Base-by-base conservation (phyloP, 2,113 vertebrate species). In the cattle (Bos taurus) region DNA sequence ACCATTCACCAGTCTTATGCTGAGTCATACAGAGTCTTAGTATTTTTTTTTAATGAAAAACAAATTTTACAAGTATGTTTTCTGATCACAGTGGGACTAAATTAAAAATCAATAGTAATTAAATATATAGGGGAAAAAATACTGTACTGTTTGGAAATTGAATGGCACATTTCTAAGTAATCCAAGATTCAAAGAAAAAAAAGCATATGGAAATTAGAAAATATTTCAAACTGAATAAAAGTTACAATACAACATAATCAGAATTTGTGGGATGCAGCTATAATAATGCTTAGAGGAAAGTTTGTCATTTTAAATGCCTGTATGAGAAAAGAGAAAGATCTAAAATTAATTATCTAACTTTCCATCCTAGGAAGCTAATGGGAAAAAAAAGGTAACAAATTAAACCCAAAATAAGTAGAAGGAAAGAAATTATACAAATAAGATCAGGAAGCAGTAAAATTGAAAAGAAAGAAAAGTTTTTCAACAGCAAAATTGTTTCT, bases 181-280 rank as follows among this genome's bases (percentile, higher is more conserved):
- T 11, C 13, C 57, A 88, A 36, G 33, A 85, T 43, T 85, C 52
- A 56, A 86, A 94, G 52, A 60, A 96, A 46, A 67, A 71, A 91
- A 89, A 56, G 62, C 87, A 16, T 91, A 64, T 40, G 84, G 43
- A 50, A 86, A 86, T n/a, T 71, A 85, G 33, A 74, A 96, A 94
- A 92, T 77, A 90, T 89, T 92, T 94, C 78, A 90, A 83, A 82
- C 23, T 74, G n/a, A 84, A 62, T 97, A 7, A 94, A 83, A 77
- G 40, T 81, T 36, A 57, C 48, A 80, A 54, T 54, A 36, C 43
- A 46, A 26, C n/a, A 21, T 67, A 56, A 62, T 83, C 52, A 90
- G 54, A 90, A 92, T 81, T 62, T 54, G 71, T 40, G 16, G 12
- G 15, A 90, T 54, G 5, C 36, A 92, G 8, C 46, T 86, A 64